These are phyloP conservation scores for Brachionus calyciflorus DNA, from an alignment of 1,140 invertebrate species.

Conservation along the genomic window DNA sequence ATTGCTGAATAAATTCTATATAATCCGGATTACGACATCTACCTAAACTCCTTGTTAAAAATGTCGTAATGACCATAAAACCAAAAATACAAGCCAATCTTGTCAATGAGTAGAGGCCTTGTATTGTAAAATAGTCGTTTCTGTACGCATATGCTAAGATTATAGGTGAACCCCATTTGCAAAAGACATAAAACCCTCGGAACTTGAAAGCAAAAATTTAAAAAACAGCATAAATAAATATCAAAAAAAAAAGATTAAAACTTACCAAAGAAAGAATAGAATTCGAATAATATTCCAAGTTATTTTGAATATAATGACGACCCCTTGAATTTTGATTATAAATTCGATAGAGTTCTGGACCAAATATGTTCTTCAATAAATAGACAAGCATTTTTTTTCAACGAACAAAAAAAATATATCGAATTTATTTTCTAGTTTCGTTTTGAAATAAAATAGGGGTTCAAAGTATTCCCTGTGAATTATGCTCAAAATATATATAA, in stretches of 20 bases:
- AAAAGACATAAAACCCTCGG: conserved; percentile 16
- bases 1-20: conserved; percentile 15
- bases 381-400: conserved; percentile 12
- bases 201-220: neutral
- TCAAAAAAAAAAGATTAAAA: neutral
- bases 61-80: neutral
- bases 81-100: neutral
- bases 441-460: no score
- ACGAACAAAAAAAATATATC: no score
- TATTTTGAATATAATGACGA: conserved; percentile 9
- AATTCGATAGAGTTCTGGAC: conserved; percentile 2
- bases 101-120: neutral
- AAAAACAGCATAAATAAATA: no score
- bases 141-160: conserved; percentile 1
- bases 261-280: conserved; percentile 36
- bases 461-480: no score
- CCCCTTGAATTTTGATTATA: conserved; percentile 12
- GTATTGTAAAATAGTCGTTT: neutral
- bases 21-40: neutral
- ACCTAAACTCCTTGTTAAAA: neutral
- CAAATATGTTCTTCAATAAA: conserved; percentile 6
- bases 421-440: no score
- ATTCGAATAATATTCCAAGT: conserved; percentile 32
- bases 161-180: conserved; percentile 27
- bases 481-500: no score